phyloP scores from a whole-genome alignment of 2,113 vertebrate genomes.

The Spheniscus mendiculus region DNA sequence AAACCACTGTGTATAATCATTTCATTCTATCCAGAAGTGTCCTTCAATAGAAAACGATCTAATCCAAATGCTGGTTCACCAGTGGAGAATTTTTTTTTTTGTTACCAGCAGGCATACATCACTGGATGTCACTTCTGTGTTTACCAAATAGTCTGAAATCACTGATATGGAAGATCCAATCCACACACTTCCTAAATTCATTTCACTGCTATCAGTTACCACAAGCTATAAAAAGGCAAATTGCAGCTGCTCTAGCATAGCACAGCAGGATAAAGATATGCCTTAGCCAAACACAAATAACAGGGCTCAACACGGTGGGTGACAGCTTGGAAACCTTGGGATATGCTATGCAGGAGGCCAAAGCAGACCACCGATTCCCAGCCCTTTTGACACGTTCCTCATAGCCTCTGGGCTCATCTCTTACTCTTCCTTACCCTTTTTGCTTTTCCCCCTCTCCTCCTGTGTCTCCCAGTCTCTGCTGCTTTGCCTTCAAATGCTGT shows the following conservation, averaged over 20 bases:
- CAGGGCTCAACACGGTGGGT: not conserved
- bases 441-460: not conserved
- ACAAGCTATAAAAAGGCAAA: constrained; percentile 57
- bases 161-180: constrained; percentile 47
- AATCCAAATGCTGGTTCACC: not conserved
- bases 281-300: constrained; percentile 7
- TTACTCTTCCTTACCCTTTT: not conserved
- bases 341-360: not conserved
- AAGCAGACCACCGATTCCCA: not conserved
- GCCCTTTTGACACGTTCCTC: not conserved
- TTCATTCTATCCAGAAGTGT: not conserved
- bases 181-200: constrained; percentile 51
- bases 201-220: constrained; percentile 61
- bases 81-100: not conserved
- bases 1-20: not conserved
- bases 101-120: not conserved
- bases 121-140: constrained; percentile 39
- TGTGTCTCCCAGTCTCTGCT: not conserved
- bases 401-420: not conserved
- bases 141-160: constrained; percentile 56
- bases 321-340: not conserved
- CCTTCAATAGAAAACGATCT: not conserved
- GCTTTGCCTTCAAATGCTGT: not conserved
- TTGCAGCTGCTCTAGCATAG: constrained; percentile 50
- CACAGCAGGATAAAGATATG: constrained; percentile 23